Evolutionary conservation across 1,140 invertebrate genomes (phyloP).

Genomic region (Vanessa atalanta): DNA sequence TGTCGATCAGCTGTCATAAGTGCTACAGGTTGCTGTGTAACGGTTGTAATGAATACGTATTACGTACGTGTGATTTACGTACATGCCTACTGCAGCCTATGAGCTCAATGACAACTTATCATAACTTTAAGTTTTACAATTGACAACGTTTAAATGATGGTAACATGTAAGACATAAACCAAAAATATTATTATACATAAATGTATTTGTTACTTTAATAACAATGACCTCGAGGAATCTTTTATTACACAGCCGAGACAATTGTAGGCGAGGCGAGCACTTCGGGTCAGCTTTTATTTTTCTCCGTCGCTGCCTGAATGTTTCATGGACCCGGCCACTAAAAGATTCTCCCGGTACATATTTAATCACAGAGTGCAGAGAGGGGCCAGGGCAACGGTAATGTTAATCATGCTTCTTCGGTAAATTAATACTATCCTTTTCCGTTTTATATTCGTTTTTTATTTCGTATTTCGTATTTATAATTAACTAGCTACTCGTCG

Average conservation of each 20-base stretch:
- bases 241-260: neutral
- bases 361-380: neutral
- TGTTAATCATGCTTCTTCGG: constrained; percentile 2
- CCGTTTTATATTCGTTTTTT: neutral
- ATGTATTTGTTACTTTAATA: neutral
- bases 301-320: neutral
- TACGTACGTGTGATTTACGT: no score
- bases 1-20: no score
- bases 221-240: neutral
- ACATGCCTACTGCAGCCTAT: no score
- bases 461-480: no score
- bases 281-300: neutral
- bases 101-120: no score
- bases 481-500: no score
- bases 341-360: constrained; percentile 3
- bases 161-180: no score
- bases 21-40: no score
- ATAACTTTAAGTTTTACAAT: no score
- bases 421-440: neutral
- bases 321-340: neutral
- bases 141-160: no score
- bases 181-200: no score
- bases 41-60: no score
- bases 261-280: neutral
- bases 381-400: neutral